Base-by-base conservation (phyloP, 2,797 vertebrate species). In the Chelonia mydas region DNA sequence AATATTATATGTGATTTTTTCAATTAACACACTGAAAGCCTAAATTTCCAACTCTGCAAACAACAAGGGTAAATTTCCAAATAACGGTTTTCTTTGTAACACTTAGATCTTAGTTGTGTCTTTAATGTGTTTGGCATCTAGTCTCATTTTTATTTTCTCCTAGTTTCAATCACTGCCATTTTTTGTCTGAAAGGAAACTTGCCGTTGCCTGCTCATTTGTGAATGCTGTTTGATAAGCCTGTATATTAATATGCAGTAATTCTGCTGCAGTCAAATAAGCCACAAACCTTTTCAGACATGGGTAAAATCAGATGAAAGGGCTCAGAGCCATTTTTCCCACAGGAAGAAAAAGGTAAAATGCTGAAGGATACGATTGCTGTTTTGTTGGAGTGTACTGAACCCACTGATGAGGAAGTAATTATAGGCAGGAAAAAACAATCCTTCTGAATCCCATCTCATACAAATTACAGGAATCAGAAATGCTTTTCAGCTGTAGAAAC, bases 321-420 rank as follows among this genome's bases (percentile, higher is more conserved):
- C 82, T 96, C 61, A 72, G 86, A 94, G 31, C 57, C 92, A 93
- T 95, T 92, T 31, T 95, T 96, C 94, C 84, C 57, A 45, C 47
- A 90, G 45, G 21, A 95, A 93, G 90, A 81, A 57, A 68, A n/a
- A 54, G 86, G 31, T 81, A 87, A 93, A 96, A 88, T 88, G 83
- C 92, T 82, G 90, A 96, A 96, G 81, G 68, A 79, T 41, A 68
- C 6, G 81, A 84, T 59, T 84, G 86, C 89, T 91, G 45, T 79
- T 80, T 5, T 84, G 94, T 77, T 90, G 78, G 83, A 96, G 53
- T 61, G 88, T 86, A 92, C 49, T 86, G 87, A 97, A 95, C 61
- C 12, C 31, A 61, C 41, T 96, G 96, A 97, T 88, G 91, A 94
- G 90, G 95, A 97, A 97, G 95, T 93, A 95, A 98, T 98, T 96